These are phyloP conservation scores for Rhea americana DNA, from an alignment of 2,113 vertebrate genomes.

Conservation along the genomic window DNA sequence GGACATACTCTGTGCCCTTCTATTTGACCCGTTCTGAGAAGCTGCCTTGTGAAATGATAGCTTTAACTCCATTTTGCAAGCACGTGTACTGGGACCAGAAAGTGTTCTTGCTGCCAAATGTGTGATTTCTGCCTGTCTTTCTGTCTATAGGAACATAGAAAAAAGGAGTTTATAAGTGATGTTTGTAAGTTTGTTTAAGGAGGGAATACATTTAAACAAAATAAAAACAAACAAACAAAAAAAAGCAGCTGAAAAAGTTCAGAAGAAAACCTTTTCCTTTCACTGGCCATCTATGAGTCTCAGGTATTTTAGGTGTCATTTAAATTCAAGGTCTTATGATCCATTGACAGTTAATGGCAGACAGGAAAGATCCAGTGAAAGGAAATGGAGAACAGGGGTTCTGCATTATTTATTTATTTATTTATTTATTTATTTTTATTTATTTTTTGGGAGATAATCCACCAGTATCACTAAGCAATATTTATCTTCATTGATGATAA, in stretches of 20 bases:
- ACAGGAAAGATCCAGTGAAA: background rate
- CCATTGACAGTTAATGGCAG: background rate
- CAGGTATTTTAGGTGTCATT: background rate
- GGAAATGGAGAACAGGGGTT: background rate
- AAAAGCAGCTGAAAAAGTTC: background rate
- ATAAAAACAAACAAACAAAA: background rate
- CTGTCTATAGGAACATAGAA: background rate
- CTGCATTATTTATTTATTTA: no score
- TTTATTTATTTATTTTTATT: background rate
- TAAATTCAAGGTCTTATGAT: background rate
- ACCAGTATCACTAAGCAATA: background rate
- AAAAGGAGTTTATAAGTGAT: background rate
- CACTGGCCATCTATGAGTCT: background rate
- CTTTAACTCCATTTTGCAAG: background rate
- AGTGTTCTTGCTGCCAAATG: background rate
- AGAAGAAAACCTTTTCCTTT: background rate
- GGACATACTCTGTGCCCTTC: background rate
- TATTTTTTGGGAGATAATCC: background rate
- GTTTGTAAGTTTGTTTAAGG: background rate
- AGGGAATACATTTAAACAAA: background rate
- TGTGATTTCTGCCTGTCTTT: background rate
- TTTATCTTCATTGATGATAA: background rate
- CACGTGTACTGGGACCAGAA: background rate
- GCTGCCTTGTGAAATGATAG: background rate
- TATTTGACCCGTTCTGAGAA: background rate